Conservation (phyloP, 2,797 vertebrate species). For the Eulemur mongoz region DNA sequence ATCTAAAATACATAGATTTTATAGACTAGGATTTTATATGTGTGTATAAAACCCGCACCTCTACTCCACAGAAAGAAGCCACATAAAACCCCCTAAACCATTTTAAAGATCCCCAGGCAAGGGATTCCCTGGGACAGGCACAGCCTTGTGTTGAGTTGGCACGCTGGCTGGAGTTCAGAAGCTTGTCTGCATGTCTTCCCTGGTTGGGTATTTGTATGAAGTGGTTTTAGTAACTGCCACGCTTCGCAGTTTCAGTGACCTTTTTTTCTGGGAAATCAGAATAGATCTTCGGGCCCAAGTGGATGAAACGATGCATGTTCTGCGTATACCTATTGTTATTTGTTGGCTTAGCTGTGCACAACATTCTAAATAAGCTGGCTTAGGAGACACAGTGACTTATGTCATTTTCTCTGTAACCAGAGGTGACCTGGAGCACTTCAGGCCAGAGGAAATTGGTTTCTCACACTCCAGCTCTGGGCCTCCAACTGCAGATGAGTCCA, state of each 20-base stretch:
- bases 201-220: neutral
- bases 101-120: neutral
- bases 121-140: neutral
- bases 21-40: neutral
- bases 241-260: neutral
- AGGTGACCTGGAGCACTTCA: neutral
- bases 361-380: neutral
- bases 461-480: neutral
- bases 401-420: conserved; percentile 35
- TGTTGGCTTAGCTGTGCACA: neutral
- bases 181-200: neutral
- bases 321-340: neutral
- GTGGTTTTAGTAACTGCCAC: neutral
- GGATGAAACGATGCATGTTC: neutral
- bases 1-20: neutral
- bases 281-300: neutral
- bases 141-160: neutral
- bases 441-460: conserved; percentile 65
- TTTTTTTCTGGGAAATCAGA: neutral
- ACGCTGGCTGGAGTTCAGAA: neutral
- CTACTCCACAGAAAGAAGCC: neutral
- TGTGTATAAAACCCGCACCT: neutral
- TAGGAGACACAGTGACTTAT: neutral
- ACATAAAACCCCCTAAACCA: neutral
- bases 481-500: conserved; percentile 19